Evolutionary conservation across 2,797 vertebrate genomes (phyloP).

Genomic region (Neostethus bicornis): DNA sequence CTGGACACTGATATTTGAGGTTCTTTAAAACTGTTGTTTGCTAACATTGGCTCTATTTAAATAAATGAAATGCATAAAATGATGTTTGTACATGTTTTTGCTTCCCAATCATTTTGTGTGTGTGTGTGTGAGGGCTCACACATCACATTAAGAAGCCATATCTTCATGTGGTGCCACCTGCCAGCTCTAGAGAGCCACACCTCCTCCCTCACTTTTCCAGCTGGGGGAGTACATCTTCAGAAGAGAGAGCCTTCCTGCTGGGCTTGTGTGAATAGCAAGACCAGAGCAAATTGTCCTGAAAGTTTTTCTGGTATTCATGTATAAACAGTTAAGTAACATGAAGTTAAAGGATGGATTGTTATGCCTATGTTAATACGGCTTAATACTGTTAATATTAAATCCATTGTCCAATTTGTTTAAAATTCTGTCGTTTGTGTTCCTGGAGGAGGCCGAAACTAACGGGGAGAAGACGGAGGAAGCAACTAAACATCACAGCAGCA

Average conservation of each 20-base stretch:
- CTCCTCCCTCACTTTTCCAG: neutral
- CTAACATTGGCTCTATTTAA: neutral
- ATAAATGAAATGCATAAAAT: neutral
- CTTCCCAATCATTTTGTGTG: neutral
- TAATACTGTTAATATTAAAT: neutral
- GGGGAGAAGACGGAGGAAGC: slow-evolving; percentile 78
- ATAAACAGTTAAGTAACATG: neutral
- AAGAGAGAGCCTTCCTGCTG: neutral
- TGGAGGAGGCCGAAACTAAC: slow-evolving; percentile 74
- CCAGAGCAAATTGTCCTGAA: neutral
- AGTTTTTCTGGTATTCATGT: neutral
- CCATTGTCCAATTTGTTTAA: neutral
- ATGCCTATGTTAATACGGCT: neutral
- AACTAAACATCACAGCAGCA: slow-evolving; percentile 75
- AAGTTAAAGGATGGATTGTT: neutral
- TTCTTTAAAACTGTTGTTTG: neutral
- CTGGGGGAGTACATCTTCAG: neutral
- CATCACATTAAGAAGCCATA: neutral
- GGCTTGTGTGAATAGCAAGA: neutral
- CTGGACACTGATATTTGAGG: neutral
- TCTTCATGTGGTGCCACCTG: neutral
- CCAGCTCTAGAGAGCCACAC: neutral
- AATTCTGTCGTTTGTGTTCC: neutral
- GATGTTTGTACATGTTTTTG: neutral
- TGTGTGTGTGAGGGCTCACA: neutral